These are phyloP conservation scores for Tetraneura akinire DNA, from an alignment of 1,140 invertebrate genomes.

Conservation along the genomic window DNA sequence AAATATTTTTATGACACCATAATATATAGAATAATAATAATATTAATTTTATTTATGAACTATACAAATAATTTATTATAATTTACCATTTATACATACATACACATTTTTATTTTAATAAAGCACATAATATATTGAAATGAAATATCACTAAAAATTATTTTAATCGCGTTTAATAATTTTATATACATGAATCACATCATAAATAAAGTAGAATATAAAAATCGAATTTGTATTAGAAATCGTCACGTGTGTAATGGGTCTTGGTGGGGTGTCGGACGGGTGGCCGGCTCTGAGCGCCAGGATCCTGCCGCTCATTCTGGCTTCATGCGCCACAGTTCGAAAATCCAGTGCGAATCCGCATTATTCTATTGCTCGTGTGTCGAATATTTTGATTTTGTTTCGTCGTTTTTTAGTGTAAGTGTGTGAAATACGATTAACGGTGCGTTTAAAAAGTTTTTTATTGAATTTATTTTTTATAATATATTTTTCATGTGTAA, in stretches of 20 bases:
- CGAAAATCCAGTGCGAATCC: conserved; percentile 47
- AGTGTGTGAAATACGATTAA: neutral
- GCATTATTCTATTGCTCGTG: conserved; percentile 24
- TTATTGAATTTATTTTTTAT: neutral
- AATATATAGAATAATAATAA: too few species aligned
- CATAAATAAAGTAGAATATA: neutral
- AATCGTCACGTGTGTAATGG: conserved; percentile 45
- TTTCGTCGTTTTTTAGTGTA: neutral
- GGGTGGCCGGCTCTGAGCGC: conserved; percentile 43
- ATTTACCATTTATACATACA: too few species aligned
- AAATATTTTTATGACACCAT: too few species aligned
- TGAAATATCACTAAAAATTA: too few species aligned
- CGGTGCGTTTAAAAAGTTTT: neutral
- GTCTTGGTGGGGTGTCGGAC: conserved; percentile 48
- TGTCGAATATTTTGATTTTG: conserved; percentile 3
- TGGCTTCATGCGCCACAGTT: conserved; percentile 49
- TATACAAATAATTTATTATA: too few species aligned
- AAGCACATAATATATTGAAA: too few species aligned
- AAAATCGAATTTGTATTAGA: conserved; percentile 25
- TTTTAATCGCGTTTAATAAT: neutral
- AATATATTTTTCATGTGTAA: neutral
- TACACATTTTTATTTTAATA: too few species aligned
- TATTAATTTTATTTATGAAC: too few species aligned
- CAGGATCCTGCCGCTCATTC: conserved; percentile 47
- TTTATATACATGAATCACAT: neutral